These are phyloP conservation scores for Lepidotrigona ventralis DNA, from an alignment of 1,140 invertebrate species.

Conservation along the genomic window DNA sequence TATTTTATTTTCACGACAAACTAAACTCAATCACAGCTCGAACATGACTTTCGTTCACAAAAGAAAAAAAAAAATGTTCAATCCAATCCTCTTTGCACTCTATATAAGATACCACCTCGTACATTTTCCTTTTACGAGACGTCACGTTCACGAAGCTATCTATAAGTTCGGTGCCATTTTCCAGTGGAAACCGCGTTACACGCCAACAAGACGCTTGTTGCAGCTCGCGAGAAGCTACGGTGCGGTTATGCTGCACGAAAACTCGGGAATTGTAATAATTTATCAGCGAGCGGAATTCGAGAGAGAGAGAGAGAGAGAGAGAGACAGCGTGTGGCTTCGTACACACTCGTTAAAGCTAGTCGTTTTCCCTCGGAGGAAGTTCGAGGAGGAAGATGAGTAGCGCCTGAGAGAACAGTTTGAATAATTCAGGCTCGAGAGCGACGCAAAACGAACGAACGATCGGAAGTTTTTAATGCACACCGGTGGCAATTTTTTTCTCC, in stretches of 20 bases:
- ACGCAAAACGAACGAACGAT: too few species aligned
- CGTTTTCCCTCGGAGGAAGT: neutral
- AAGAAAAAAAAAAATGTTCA: too few species aligned
- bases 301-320: neutral
- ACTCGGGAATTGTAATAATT: constrained; percentile 25
- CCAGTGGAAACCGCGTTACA: neutral
- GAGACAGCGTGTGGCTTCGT: neutral
- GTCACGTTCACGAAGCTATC: neutral
- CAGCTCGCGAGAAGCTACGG: neutral
- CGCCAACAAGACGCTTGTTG: neutral
- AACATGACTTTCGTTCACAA: too few species aligned
- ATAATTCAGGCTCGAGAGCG: too few species aligned
- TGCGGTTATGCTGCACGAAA: neutral
- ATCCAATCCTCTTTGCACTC: neutral
- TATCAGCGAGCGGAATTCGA: constrained; percentile 3
- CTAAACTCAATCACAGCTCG: too few species aligned
- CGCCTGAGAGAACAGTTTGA: too few species aligned
- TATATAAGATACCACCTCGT: neutral
- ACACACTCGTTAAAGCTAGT: constrained; percentile 23
- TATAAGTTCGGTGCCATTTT: neutral
- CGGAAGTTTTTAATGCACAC: too few species aligned
- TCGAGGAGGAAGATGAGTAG: neutral
- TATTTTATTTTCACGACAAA: too few species aligned
- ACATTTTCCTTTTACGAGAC: neutral
- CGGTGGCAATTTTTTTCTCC: too few species aligned